A percentile compares a stretch with the other conserved stretches of the same genome.
Conservation (phyloP, 2,113 vertebrate genomes). For the Addax nasomaculatus region DNA sequence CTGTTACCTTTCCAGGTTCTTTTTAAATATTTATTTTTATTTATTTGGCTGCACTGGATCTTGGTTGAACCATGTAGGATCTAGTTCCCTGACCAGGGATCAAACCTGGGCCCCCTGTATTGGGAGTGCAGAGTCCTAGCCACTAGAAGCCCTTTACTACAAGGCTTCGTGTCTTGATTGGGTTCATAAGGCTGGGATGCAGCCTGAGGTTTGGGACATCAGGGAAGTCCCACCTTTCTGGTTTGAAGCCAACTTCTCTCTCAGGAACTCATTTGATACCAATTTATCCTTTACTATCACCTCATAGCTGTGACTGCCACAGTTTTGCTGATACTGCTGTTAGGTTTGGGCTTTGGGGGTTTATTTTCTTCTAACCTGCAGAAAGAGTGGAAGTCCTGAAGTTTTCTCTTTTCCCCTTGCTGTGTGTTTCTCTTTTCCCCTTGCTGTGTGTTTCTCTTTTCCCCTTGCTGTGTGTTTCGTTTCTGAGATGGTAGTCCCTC, state of each 20-base stretch:
- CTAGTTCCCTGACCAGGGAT: neutral
- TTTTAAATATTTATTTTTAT: neutral
- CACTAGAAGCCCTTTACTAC: neutral
- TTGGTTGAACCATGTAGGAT: neutral
- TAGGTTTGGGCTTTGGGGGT: neutral
- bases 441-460: neutral
- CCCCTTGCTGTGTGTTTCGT: neutral
- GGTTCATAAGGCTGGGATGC: too few relatives aligned
- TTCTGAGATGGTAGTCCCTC: neutral
- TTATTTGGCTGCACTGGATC: neutral
- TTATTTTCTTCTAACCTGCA: neutral
- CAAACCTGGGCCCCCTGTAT: neutral
- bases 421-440: neutral
- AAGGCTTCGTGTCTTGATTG: too few relatives aligned
- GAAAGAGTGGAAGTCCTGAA: neutral
- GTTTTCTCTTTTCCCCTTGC: neutral
- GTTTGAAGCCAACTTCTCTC: neutral
- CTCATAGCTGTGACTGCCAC: neutral
- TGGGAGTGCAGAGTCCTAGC: neutral
- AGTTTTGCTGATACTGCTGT: neutral
- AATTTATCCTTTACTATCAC: neutral
- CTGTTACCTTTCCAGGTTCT: neutral
- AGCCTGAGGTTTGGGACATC: neutral
- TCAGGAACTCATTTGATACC: neutral
- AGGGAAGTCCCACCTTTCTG: neutral